Evolutionary conservation across 2,888 invertebrate genomes (phyloP).

Genomic region (Chrysina gloriosa): DNA sequence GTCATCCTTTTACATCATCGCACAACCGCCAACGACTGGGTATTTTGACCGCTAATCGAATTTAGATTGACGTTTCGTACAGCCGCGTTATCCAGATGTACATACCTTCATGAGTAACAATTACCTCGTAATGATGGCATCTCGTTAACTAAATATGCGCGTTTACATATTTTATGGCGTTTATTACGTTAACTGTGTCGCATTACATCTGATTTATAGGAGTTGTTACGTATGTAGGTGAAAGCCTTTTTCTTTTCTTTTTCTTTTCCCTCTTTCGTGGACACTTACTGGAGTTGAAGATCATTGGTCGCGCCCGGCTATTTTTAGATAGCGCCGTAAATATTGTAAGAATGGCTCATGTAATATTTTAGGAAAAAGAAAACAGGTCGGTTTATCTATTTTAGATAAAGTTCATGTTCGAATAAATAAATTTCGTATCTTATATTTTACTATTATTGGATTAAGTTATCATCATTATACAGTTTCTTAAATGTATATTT

Average conservation of each 20-base stretch:
- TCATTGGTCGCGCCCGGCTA: not conserved
- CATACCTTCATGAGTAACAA: not conserved
- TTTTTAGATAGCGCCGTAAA: not conserved
- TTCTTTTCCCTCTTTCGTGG: not conserved
- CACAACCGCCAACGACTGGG: not conserved
- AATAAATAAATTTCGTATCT: too few relatives aligned
- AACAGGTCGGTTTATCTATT: too few relatives aligned
- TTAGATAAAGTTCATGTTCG: too few relatives aligned
- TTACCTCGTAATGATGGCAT: not conserved
- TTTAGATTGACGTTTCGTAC: not conserved
- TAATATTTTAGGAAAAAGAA: too few relatives aligned
- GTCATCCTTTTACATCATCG: too few relatives aligned
- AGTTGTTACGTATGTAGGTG: too few relatives aligned
- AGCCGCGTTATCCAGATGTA: not conserved
- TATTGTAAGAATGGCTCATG: too few relatives aligned
- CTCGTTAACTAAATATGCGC: not conserved
- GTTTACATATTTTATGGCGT: not conserved
- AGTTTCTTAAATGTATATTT: too few relatives aligned
- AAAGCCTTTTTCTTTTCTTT: not conserved
- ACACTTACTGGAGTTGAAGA: not conserved
- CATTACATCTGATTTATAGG: not conserved
- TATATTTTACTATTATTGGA: too few relatives aligned
- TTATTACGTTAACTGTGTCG: not conserved
- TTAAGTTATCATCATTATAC: too few relatives aligned
- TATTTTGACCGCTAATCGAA: not conserved